These are phyloP conservation scores for Burhinus oedicnemus DNA, from an alignment of 2,113 vertebrate genomes.

Conservation along the genomic window DNA sequence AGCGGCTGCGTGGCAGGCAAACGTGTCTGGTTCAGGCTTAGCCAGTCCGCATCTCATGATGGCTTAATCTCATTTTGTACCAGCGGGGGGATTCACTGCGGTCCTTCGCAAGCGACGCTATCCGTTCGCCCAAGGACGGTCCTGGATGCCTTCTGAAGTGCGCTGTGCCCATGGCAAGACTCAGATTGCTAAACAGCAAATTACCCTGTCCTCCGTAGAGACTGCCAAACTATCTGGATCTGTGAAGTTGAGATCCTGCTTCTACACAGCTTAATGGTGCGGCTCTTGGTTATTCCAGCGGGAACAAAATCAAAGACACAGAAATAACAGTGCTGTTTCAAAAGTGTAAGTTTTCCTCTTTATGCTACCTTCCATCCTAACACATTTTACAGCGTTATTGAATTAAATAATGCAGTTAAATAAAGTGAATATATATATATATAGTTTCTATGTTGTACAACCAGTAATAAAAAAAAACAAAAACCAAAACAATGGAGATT, in stretches of 20 bases:
- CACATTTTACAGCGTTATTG: background rate
- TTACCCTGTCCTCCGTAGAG: background rate
- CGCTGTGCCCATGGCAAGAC: background rate
- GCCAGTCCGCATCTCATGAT: background rate
- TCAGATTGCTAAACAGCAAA: background rate
- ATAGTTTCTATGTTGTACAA: background rate
- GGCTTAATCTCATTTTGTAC: constrained; percentile 46
- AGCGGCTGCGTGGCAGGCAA: background rate
- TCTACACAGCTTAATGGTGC: background rate
- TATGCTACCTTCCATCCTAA: background rate
- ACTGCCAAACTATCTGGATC: background rate
- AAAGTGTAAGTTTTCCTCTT: background rate
- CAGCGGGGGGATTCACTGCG: background rate
- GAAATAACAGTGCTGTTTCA: background rate
- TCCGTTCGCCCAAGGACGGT: background rate
- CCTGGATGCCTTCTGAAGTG: background rate
- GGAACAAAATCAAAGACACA: background rate
- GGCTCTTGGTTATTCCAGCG: background rate
- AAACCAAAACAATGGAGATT: background rate
- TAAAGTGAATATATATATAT: background rate
- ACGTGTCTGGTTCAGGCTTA: background rate
- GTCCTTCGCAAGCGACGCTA: background rate
- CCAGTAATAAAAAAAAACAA: background rate
- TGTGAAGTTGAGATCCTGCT: background rate
- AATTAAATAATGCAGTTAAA: constrained; percentile 1